Conservation (phyloP, 2,797 vertebrate species). For the Mormyrops boulengeri region DNA sequence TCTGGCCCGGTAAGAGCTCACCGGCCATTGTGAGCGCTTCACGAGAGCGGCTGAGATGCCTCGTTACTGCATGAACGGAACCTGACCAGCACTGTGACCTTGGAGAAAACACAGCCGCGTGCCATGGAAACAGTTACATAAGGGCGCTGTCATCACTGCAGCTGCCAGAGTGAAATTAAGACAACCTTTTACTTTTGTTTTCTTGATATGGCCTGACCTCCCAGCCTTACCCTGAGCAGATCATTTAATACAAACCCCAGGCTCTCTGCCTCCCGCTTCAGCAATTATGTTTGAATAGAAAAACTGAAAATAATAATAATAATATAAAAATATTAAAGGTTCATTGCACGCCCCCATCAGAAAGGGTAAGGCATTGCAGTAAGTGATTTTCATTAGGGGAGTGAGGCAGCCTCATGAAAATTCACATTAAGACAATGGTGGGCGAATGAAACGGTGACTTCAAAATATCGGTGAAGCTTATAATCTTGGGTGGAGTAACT, state of each 20-base stretch:
- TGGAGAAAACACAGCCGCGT: slow-evolving; percentile 8
- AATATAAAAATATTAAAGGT: background rate
- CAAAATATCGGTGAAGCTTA: background rate
- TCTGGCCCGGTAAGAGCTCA: background rate
- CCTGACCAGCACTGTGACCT: slow-evolving; percentile 14
- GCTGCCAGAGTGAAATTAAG: background rate
- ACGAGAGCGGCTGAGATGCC: background rate
- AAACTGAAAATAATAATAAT: background rate
- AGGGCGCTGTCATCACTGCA: background rate
- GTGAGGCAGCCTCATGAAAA: background rate
- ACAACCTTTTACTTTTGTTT: slow-evolving; percentile 5
- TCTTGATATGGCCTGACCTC: background rate
- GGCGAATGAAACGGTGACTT: background rate
- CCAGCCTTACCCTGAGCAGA: background rate
- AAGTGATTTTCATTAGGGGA: slow-evolving; percentile 21
- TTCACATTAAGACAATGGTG: background rate
- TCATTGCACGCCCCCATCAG: background rate
- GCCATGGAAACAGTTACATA: slow-evolving; percentile 13
- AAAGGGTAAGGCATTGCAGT: background rate
- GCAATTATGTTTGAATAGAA: background rate
- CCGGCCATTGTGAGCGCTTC: background rate
- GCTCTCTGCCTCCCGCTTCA: background rate
- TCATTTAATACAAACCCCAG: background rate
- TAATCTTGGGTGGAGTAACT: background rate
- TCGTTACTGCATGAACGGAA: background rate